phyloP scores from a whole-genome alignment of 2,888 invertebrate genomes.

The Sepiola atlantica region DNA sequence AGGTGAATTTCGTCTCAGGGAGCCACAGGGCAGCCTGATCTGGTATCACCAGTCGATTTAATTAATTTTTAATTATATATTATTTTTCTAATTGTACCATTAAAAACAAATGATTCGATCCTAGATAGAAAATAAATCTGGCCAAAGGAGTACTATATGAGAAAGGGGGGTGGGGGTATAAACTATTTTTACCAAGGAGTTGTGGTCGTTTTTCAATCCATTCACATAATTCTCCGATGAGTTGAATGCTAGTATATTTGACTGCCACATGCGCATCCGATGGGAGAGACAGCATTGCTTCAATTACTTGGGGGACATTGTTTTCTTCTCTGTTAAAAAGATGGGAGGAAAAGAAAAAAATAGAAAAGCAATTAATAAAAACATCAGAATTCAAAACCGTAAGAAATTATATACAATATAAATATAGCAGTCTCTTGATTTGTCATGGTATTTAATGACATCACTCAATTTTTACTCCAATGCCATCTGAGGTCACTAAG shows the following conservation, averaged over 20 bases:
- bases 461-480: too few relatives aligned
- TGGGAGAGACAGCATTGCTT: constrained; percentile 90
- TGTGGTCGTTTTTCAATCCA: constrained; percentile 93
- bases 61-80: too few relatives aligned
- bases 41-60: too few relatives aligned
- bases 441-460: too few relatives aligned
- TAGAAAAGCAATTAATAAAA: neutral
- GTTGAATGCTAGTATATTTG: constrained; percentile 86
- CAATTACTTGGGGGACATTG: constrained; percentile 92
- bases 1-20: too few relatives aligned
- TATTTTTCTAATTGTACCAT: too few relatives aligned
- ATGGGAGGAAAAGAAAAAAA: neutral
- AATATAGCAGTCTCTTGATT: too few relatives aligned
- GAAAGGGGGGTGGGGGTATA: neutral
- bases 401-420: constrained; percentile 35
- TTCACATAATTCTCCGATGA: constrained; percentile 93
- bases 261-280: constrained; percentile 89
- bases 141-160: neutral
- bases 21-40: too few relatives aligned
- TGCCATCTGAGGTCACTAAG: too few relatives aligned
- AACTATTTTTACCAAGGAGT: constrained; percentile 79
- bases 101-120: neutral
- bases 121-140: neutral
- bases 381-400: constrained; percentile 47
- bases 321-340: constrained; percentile 85